A percentile compares a stretch with the other conserved stretches of the same genome.
phyloP scores from a whole-genome alignment of 2,113 vertebrate species.

The Glaucidium brasilianum region DNA sequence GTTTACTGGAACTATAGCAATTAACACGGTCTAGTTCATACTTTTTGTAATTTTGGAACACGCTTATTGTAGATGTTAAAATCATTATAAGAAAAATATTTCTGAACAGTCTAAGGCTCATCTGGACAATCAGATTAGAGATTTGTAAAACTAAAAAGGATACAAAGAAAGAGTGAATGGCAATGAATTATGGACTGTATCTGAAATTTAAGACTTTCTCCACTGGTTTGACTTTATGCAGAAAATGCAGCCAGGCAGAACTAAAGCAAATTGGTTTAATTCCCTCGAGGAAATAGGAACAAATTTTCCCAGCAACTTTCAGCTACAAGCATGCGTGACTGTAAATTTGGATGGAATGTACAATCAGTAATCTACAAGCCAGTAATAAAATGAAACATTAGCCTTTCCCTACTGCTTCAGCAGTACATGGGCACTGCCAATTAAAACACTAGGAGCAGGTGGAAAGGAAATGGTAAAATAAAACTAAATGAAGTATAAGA shows the following conservation, averaged over 20 bases:
- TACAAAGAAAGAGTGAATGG: not conserved
- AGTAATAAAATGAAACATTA: conserved; percentile 60
- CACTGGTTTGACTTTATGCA: conserved; percentile 65
- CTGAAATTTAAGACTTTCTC: conserved; percentile 44
- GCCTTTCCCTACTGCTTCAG: not conserved
- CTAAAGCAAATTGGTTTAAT: conserved; percentile 80
- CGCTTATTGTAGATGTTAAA: not conserved
- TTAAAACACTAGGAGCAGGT: conserved; percentile 31
- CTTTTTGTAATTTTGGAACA: not conserved
- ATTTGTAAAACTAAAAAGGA: not conserved
- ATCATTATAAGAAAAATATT: not conserved
- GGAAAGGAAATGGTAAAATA: conserved; percentile 16
- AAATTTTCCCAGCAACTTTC: conserved; percentile 75
- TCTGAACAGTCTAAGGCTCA: not conserved
- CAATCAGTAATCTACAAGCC: conserved; percentile 42
- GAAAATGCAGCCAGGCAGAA: conserved; percentile 79
- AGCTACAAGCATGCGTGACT: conserved; percentile 44
- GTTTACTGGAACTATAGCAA: not conserved
- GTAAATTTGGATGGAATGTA: conserved; percentile 45
- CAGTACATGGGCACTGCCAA: not conserved
- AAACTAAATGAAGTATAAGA: not conserved
- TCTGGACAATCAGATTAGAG: not conserved
- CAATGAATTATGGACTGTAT: not conserved
- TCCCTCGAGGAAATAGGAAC: conserved; percentile 69
- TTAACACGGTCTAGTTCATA: not conserved